A percentile compares a stretch with the other conserved stretches of the same genome.
Conservation (phyloP, 2,888 invertebrate genomes). For the Crepidodera aurea region DNA sequence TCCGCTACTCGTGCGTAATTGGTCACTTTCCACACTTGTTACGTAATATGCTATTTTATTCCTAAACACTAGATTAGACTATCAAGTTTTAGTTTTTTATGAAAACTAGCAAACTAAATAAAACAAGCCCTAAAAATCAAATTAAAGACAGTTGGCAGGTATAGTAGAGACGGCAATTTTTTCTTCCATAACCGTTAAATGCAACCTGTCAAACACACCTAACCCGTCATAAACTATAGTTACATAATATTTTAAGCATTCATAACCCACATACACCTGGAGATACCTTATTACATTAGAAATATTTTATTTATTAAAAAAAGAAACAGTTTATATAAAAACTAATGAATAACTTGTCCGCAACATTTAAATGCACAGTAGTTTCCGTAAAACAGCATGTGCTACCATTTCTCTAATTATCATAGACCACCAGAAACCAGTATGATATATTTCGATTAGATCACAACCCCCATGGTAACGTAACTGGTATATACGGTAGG, state of each 20-base stretch:
- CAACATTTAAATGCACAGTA: slow-evolving; percentile 5
- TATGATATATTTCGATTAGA: slow-evolving; percentile 25
- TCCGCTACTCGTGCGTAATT: too few species aligned
- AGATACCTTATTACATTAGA: not conserved
- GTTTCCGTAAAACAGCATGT: slow-evolving; percentile 17
- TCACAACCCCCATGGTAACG: slow-evolving; percentile 32
- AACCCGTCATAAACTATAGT: not conserved
- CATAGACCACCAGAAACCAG: slow-evolving; percentile 21
- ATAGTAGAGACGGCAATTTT: too few species aligned
- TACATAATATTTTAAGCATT: slow-evolving; percentile 5
- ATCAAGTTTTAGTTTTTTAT: too few species aligned
- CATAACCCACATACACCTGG: slow-evolving; percentile 15
- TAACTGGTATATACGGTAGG: slow-evolving; percentile 13
- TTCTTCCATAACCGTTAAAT: not conserved
- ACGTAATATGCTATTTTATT: too few species aligned
- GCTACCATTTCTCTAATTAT: slow-evolving; percentile 28
- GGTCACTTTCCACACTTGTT: too few species aligned
- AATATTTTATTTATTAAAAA: not conserved
- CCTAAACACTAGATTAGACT: too few species aligned
- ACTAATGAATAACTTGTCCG: slow-evolving; percentile 13
- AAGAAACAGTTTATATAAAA: not conserved
- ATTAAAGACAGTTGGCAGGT: too few species aligned
- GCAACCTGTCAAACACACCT: not conserved
- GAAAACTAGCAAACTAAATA: too few species aligned
- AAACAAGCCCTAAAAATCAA: too few species aligned